Conservation (phyloP, 2,113 vertebrate genomes). For the Atlantisia rogersi region DNA sequence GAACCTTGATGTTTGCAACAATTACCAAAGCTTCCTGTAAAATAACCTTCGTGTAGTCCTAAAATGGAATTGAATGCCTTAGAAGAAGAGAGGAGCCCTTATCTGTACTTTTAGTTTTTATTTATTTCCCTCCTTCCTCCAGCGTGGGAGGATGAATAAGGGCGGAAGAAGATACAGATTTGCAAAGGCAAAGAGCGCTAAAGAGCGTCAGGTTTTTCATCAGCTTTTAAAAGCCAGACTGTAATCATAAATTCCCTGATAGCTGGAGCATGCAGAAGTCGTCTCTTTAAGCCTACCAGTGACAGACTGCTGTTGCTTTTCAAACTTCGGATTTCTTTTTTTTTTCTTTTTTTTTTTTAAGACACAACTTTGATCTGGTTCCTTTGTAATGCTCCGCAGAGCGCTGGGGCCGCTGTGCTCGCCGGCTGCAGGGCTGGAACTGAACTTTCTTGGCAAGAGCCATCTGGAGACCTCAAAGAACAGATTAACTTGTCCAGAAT, state of each 20-base stretch:
- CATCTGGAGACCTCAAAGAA: slow-evolving; percentile 68
- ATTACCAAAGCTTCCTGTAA: slow-evolving; percentile 25
- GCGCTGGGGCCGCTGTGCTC: neutral
- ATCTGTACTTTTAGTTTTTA: slow-evolving; percentile 61
- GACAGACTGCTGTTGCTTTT: slow-evolving; percentile 71
- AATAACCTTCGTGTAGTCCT: neutral
- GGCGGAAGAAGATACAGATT: slow-evolving; percentile 36
- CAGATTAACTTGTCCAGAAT: slow-evolving; percentile 69
- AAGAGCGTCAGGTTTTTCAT: neutral
- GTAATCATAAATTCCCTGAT: slow-evolving; percentile 68
- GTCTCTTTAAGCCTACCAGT: slow-evolving; percentile 60
- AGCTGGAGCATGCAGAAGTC: slow-evolving; percentile 61
- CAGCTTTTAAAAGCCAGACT: slow-evolving; percentile 58
- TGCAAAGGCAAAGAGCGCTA: slow-evolving; percentile 58
- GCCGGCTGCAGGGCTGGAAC: slow-evolving; percentile 42
- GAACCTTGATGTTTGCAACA: neutral
- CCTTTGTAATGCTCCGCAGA: slow-evolving; percentile 63
- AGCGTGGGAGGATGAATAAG: slow-evolving; percentile 43
- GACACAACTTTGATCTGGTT: slow-evolving; percentile 64
- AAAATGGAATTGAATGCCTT: slow-evolving; percentile 46
- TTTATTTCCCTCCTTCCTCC: slow-evolving; percentile 60
- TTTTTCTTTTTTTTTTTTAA: slow-evolving; percentile 60
- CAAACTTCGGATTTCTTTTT: slow-evolving; percentile 63
- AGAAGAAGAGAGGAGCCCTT: slow-evolving; percentile 28
- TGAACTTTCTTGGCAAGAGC: slow-evolving; percentile 66